Evolutionary conservation across 2,888 invertebrate species (phyloP).

Genomic region (Eupithecia exiguata): DNA sequence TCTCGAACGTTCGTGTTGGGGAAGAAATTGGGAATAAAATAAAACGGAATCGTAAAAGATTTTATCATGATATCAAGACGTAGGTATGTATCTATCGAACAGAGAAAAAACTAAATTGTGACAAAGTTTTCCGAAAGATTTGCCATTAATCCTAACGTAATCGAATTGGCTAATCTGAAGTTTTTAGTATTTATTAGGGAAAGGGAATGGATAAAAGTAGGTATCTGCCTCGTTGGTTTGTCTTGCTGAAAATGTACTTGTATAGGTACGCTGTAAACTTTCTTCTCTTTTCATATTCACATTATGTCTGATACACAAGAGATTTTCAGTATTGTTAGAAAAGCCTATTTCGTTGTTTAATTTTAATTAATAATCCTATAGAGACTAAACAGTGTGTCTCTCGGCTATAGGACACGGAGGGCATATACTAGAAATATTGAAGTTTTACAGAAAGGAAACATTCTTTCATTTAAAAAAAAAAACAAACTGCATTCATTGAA

Average conservation of each 20-base stretch:
- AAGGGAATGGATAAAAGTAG: neutral
- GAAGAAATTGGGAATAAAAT: constrained; percentile 16
- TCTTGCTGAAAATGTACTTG: neutral
- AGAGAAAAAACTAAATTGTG: constrained; percentile 3
- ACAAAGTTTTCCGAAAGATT: constrained; percentile 6
- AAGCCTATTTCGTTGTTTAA: neutral
- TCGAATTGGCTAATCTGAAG: neutral
- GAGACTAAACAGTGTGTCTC: neutral
- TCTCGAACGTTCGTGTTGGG: neutral
- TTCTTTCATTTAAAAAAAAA: no score
- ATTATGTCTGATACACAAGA: no score
- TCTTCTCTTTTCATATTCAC: no score
- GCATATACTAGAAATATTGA: neutral
- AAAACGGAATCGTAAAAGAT: constrained; percentile 16
- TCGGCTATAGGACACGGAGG: neutral
- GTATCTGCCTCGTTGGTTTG: neutral
- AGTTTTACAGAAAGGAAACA: no score
- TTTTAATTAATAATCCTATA: neutral
- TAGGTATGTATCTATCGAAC: neutral
- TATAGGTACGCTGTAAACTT: no score
- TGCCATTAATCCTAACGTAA: constrained; percentile 4
- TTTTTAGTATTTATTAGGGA: neutral
- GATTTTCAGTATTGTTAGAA: neutral
- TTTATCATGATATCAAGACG: constrained; percentile 8
- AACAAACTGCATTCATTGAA: no score